These are phyloP conservation scores for Gnathonemus longibarbis DNA, from an alignment of 2,113 vertebrate species.

Conservation along the genomic window DNA sequence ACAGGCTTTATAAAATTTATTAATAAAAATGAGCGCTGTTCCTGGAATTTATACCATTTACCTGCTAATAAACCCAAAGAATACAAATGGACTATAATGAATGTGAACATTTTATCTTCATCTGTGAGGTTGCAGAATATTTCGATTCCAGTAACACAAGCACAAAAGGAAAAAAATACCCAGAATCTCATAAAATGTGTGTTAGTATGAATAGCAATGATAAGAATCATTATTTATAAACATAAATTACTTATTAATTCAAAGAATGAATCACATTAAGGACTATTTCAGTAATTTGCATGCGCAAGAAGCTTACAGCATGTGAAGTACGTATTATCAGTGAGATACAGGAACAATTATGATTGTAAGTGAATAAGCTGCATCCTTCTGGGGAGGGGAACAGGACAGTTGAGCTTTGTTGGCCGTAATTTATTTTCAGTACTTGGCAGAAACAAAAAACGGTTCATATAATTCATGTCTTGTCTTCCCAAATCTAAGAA, in stretches of 20 bases:
- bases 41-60: background rate
- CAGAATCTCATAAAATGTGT: background rate
- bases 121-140: background rate
- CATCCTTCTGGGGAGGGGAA: background rate
- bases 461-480: background rate
- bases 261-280: background rate
- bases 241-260: background rate
- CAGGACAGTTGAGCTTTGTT: background rate
- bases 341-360: background rate
- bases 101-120: background rate
- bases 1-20: background rate
- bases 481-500: background rate
- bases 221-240: background rate
- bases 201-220: background rate
- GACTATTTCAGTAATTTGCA: background rate
- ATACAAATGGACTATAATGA: background rate
- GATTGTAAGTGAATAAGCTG: background rate
- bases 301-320: background rate
- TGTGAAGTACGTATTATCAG: background rate
- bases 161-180: background rate
- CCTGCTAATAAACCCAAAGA: background rate
- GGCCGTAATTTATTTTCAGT: background rate
- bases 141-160: background rate
- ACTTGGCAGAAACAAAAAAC: background rate
- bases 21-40: background rate